Base-by-base conservation (phyloP, 2,888 invertebrate species). In the Prosopocoilus inquinatus region DNA sequence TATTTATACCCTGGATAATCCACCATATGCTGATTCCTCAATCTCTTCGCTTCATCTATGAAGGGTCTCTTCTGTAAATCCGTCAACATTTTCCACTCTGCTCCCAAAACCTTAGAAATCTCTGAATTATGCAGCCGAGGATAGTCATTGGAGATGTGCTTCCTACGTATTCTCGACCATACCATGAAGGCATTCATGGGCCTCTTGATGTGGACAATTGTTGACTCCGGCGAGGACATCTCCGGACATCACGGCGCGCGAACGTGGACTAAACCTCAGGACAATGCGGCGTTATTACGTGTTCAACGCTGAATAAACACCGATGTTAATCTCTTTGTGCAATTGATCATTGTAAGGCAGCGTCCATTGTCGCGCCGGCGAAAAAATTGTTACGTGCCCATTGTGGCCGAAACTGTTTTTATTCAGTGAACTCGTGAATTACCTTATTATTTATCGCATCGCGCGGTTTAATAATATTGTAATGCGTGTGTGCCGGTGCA, bases 141-240 rank as follows among this genome's bases (percentile, higher is more conserved):
- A 71, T 93, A 90, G 72, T 91, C 85, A 73, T 86, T 82, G 0
- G 92, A 90, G 75, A 93, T 92, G 71, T 90, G 90, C 70, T 90
- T 86, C 44, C 93, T 77, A 70, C 91, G 87, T 61, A 89, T 86
- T 39, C 88, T 78, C 2, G 88, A 88, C 89, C 89, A 89, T 39
- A 89, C 89, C 94, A 94, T 94, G 76, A 94, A 94, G 2, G 94
- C 94, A 75, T 94, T 94, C 94, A 94, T 94, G 1, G 94, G 94
- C 64, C 94, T 82, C 76, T 96, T 96, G 67, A 96, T 94, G 75
- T 94, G 93, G 35, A 43, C 46, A 12, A 36, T 41, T 16, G 49
- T 11, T 8, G 28, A 11, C 8, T 12, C 11, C 28, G 15, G 8
- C 47, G 57, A 56, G 57, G 55, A 36, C 55, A 46, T 50, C 46